A percentile compares a stretch with the other conserved stretches of the same genome.
Evolutionary conservation across 2,113 vertebrate genomes (phyloP).

Genomic region (Mastomys natalensis): DNA sequence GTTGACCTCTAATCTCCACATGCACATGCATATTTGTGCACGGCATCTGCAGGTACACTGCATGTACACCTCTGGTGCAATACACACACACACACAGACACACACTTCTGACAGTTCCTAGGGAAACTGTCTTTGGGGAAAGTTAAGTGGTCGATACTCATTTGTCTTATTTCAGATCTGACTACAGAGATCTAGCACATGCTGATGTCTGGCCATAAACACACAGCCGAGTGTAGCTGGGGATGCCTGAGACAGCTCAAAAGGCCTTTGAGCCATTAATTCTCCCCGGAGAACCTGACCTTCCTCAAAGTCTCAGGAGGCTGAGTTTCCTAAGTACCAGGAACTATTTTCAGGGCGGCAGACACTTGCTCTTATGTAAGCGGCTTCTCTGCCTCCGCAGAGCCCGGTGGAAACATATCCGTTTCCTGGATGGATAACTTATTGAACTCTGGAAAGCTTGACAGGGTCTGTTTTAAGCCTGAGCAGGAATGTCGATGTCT

Average conservation of each 20-base stretch:
- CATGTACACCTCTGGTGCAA: background rate
- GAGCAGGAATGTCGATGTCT: background rate
- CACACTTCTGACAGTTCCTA: background rate
- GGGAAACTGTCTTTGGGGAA: slow-evolving; percentile 14
- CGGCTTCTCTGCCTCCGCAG: slow-evolving; percentile 49
- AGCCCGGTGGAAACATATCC: slow-evolving; percentile 25
- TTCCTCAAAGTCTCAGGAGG: background rate
- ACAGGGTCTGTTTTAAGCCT: slow-evolving; percentile 60
- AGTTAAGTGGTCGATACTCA: background rate
- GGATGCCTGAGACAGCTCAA: background rate
- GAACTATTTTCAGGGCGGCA: slow-evolving; percentile 11
- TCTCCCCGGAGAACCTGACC: background rate
- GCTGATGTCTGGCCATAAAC: background rate
- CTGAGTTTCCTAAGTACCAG: background rate
- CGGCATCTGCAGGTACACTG: too few relatives aligned
- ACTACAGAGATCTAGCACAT: background rate
- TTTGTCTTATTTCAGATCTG: slow-evolving; percentile 33
- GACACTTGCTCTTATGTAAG: background rate
- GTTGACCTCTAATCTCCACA: background rate
- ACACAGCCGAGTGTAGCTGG: background rate
- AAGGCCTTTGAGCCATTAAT: background rate
- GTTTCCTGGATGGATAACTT: slow-evolving; percentile 37
- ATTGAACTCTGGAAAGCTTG: slow-evolving; percentile 26
- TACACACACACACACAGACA: background rate
- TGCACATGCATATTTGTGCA: background rate